These are phyloP conservation scores for Acanthiza pusilla DNA, from an alignment of 2,797 vertebrate genomes.

Conservation along the genomic window DNA sequence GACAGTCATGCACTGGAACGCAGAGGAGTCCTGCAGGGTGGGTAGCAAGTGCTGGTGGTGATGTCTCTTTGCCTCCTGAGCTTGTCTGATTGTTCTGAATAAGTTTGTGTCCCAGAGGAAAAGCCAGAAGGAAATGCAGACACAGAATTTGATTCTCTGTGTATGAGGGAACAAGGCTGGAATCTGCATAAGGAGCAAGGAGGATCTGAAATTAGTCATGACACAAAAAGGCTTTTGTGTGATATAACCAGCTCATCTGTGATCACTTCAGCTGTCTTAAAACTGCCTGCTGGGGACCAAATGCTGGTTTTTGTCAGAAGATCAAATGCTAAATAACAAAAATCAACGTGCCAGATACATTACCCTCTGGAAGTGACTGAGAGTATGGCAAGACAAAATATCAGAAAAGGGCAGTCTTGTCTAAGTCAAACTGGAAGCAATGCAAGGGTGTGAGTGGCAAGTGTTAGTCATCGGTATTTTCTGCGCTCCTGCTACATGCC, in stretches of 20 bases:
- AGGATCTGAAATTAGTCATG: neutral
- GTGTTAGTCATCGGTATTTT: neutral
- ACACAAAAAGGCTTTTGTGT: constrained; percentile 36
- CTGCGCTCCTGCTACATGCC: neutral
- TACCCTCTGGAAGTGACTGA: neutral
- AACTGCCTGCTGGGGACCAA: neutral
- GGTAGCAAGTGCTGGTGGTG: neutral
- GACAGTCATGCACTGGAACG: neutral
- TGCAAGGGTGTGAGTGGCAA: neutral
- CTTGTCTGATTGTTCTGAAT: neutral
- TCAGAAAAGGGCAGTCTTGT: neutral
- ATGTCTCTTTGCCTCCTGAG: neutral
- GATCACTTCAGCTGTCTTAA: neutral
- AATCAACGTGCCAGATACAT: neutral
- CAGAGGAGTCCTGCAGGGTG: neutral
- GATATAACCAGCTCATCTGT: neutral
- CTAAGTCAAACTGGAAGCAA: neutral
- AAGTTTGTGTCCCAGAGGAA: neutral
- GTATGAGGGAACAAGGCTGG: neutral
- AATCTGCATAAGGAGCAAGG: neutral
- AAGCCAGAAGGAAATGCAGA: neutral
- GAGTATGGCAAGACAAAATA: neutral
- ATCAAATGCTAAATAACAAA: neutral
- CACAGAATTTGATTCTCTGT: neutral
- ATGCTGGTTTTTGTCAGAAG: neutral